Percentiles rank a stretch among this genome's conserved stretches.
Evolutionary conservation across 2,797 vertebrate species (phyloP).

Genomic region (Pseudopleuronectes americanus): DNA sequence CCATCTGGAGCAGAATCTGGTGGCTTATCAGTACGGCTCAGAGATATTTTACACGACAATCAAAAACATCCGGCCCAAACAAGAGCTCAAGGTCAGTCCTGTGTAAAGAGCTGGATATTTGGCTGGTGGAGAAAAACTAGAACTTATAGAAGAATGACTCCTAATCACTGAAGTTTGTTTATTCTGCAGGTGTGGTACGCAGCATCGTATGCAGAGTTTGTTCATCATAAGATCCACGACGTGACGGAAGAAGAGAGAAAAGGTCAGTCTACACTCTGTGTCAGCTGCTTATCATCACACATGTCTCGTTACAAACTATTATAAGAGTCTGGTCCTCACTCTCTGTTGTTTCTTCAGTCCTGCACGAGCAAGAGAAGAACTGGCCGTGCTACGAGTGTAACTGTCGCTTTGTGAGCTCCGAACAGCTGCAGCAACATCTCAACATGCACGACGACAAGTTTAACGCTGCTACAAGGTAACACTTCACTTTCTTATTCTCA

Average conservation of each 20-base stretch:
- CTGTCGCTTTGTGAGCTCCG: slow-evolving; percentile 95
- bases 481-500: not conserved
- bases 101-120: not conserved
- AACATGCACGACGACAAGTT: slow-evolving; percentile 98
- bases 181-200: slow-evolving; percentile 94
- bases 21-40: slow-evolving; percentile 96
- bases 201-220: slow-evolving; percentile 95
- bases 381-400: slow-evolving; percentile 99
- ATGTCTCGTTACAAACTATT: not conserved
- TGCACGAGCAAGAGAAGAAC: slow-evolving; percentile 97
- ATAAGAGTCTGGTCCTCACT: not conserved
- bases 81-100: slow-evolving; percentile 92
- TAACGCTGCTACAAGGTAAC: slow-evolving; percentile 91
- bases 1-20: slow-evolving; percentile 97
- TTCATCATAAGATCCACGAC: slow-evolving; percentile 95
- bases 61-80: slow-evolving; percentile 97
- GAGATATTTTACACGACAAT: slow-evolving; percentile 98
- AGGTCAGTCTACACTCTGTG: slow-evolving; percentile 78
- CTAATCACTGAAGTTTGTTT: not conserved
- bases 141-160: not conserved
- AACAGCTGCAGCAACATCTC: slow-evolving; percentile 97
- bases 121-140: not conserved
- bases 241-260: slow-evolving; percentile 98
- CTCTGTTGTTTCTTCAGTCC: slow-evolving; percentile 77
- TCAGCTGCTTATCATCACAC: not conserved